Conservation (phyloP, 2,113 vertebrate genomes). For the Sinocyclocheilus rhinocerous region DNA sequence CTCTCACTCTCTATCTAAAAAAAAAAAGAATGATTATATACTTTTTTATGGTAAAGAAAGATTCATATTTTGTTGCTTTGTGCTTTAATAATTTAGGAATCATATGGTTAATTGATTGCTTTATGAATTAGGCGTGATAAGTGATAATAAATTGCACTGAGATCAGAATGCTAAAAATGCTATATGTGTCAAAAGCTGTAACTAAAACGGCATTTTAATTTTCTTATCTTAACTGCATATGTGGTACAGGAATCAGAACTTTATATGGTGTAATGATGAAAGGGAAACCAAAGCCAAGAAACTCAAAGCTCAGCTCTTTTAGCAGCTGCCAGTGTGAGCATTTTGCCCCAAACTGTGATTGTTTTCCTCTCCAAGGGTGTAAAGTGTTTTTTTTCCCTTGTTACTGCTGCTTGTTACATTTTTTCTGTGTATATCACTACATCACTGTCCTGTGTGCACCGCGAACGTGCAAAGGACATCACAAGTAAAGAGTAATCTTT, state of each 20-base stretch:
- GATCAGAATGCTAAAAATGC: slow-evolving; percentile 2
- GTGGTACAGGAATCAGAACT: background rate
- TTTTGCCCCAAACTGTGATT: slow-evolving; percentile 31
- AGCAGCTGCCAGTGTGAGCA: slow-evolving; percentile 18
- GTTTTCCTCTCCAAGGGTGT: slow-evolving; percentile 9
- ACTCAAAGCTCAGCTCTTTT: slow-evolving; percentile 28
- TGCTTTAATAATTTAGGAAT: background rate
- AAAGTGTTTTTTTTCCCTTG: slow-evolving; percentile 14
- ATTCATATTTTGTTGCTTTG: background rate
- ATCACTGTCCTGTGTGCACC: slow-evolving; percentile 29
- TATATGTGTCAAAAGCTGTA: background rate
- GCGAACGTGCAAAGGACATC: slow-evolving; percentile 49
- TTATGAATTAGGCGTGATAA: background rate
- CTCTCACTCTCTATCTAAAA: too few species aligned
- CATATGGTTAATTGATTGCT: slow-evolving; percentile 1
- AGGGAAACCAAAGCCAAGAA: slow-evolving; percentile 10
- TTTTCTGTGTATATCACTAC: slow-evolving; percentile 23
- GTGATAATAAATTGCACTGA: background rate
- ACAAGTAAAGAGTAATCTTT: slow-evolving; percentile 31
- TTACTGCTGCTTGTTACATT: slow-evolving; percentile 1
- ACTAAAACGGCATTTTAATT: background rate
- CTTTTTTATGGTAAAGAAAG: background rate
- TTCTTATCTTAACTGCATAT: slow-evolving; percentile 28
- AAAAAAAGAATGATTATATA: background rate
- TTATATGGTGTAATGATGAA: slow-evolving; percentile 7